These are phyloP conservation scores for Oryzias sinensis DNA, from an alignment of 2,797 vertebrate species.

Conservation along the genomic window DNA sequence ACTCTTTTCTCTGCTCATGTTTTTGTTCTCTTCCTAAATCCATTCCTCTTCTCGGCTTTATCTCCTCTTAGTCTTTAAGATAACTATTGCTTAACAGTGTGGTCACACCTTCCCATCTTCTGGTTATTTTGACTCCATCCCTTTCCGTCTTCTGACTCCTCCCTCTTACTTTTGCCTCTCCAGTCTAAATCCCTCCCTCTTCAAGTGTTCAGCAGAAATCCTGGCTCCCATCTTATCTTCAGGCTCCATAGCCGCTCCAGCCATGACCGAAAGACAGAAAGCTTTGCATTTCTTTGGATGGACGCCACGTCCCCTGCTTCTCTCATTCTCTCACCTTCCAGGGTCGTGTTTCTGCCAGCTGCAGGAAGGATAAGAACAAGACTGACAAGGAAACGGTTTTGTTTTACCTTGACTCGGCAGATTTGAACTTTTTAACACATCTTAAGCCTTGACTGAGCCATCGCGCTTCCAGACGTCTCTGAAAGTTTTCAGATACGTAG, in stretches of 20 bases:
- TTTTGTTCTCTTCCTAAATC: constrained; percentile 25
- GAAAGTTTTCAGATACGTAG: background rate
- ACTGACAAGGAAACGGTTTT: constrained; percentile 26
- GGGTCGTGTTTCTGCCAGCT: constrained; percentile 52
- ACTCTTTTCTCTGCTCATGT: constrained; percentile 15
- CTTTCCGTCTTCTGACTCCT: constrained; percentile 24
- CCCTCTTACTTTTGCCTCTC: constrained; percentile 20
- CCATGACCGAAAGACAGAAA: constrained; percentile 56
- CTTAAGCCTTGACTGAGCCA: constrained; percentile 27
- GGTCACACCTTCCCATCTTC: constrained; percentile 15
- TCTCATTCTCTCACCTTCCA: constrained; percentile 30
- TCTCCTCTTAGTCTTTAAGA: constrained; percentile 23
- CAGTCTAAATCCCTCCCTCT: constrained; percentile 29
- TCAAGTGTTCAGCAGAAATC: constrained; percentile 56
- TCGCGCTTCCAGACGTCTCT: constrained; percentile 15
- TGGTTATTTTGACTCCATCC: constrained; percentile 11
- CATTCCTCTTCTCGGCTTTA: constrained; percentile 27
- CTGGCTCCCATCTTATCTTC: constrained; percentile 70
- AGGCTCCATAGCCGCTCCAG: constrained; percentile 62
- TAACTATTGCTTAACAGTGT: background rate
- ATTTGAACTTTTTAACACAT: constrained; percentile 42
- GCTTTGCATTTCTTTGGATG: constrained; percentile 62
- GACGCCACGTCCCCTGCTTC: constrained; percentile 40
- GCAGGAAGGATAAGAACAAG: constrained; percentile 13
- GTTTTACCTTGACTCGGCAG: constrained; percentile 48